Evolutionary conservation across 2,797 vertebrate genomes (phyloP).

Genomic region (Poliocrania exsul): DNA sequence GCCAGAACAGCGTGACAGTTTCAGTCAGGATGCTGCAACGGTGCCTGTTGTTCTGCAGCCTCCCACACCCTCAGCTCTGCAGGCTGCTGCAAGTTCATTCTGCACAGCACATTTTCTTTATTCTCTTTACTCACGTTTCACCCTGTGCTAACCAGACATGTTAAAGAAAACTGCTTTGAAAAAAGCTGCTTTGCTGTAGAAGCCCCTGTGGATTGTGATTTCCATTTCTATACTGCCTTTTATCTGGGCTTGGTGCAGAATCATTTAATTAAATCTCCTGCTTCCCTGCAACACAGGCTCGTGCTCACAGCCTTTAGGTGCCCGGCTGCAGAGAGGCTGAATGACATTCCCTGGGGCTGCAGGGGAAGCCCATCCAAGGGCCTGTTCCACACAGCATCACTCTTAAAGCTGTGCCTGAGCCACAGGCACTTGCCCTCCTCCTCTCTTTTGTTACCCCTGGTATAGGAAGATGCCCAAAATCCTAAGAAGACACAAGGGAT

Average conservation of each 20-base stretch:
- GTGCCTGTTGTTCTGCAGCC: neutral
- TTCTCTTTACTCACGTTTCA: neutral
- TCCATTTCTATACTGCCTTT: neutral
- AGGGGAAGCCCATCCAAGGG: neutral
- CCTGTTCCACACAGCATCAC: neutral
- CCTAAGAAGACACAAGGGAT: neutral
- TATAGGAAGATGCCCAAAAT: neutral
- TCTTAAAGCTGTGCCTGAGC: neutral
- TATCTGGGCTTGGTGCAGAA: neutral
- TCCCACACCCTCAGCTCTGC: neutral
- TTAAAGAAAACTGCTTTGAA: neutral
- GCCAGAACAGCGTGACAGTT: neutral
- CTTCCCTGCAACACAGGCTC: neutral
- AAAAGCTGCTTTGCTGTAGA: neutral
- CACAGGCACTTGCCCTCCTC: neutral
- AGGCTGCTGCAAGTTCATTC: neutral
- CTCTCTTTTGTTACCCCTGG: neutral
- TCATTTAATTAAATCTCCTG: neutral
- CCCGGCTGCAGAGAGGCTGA: neutral
- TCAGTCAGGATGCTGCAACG: neutral
- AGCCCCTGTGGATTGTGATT: accelerated
- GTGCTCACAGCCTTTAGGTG: accelerated
- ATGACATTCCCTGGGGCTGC: neutral
- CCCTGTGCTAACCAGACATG: neutral
- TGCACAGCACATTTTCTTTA: neutral